phyloP scores from a whole-genome alignment of 2,113 vertebrate genomes.

The Platycercus adscitus region DNA sequence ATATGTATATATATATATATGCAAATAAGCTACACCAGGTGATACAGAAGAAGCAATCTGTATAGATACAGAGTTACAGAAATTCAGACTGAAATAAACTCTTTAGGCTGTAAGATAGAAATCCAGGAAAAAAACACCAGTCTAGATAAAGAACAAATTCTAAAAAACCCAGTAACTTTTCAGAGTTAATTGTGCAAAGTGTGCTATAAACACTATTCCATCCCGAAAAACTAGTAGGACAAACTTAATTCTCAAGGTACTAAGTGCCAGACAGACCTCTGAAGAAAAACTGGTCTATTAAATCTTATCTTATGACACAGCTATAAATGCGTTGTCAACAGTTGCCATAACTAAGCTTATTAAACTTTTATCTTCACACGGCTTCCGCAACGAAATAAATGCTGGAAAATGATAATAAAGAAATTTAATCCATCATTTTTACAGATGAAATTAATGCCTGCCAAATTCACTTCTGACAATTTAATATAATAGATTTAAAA shows the following conservation, averaged over 20 bases:
- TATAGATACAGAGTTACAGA: background rate
- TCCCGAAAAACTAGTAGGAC: background rate
- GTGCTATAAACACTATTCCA: background rate
- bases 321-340: constrained; percentile 70
- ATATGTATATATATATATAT: background rate
- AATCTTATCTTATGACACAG: constrained; percentile 76
- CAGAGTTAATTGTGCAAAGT: background rate
- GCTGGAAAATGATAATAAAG: constrained; percentile 78
- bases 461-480: constrained; percentile 81
- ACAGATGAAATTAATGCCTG: constrained; percentile 85
- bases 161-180: background rate
- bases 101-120: background rate
- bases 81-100: background rate
- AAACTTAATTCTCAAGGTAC: constrained; percentile 14
- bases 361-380: constrained; percentile 75
- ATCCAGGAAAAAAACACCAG: background rate
- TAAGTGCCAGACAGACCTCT: constrained; percentile 47
- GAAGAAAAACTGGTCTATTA: constrained; percentile 77
- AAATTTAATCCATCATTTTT: constrained; percentile 84
- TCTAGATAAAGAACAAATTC: background rate
- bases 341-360: constrained; percentile 77
- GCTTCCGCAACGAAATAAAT: constrained; percentile 73
- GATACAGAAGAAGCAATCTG: background rate
- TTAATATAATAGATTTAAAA: constrained; percentile 77
- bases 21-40: background rate